Evolutionary conservation across 2,888 invertebrate species (phyloP), one percentile per base, ranked within the genome.

Genomic region (Xanthorhoe spadicearia): DNA sequence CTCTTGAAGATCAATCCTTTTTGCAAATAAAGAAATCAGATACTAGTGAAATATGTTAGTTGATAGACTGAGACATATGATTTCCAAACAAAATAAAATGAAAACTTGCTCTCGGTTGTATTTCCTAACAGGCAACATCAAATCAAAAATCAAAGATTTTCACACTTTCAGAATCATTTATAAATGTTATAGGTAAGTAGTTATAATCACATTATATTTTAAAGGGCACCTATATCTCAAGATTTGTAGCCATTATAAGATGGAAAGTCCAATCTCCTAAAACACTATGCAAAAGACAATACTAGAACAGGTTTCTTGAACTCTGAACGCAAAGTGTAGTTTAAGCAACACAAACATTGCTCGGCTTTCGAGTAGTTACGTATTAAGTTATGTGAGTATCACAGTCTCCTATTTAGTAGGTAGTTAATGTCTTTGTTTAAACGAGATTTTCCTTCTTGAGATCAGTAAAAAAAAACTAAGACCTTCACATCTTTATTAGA

Each of bases 241-340:
- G 48, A 48, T 48, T 48, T 48, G 17, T 15, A 48, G 2, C 13
- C 51, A 50, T 50, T 19, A 51, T 6, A 15, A 55, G 17, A 56
- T 23, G 56, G 9, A 59, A 50, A 51, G n/a, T 50, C 15, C 50
- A 50, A 59, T 59, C 38, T 51, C 19, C 15, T 61, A 54, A 61
- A 60, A 54, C 35, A 49, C 48, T 10, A 48, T 6, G 32, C 32
- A 6, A 35, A 50, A 18, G 28, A 56, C 43, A 43, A 15, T 8
- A 52, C 17, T 38, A 38, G 17, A 52, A 46, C 19, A 17, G 52
- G 35, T 43, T 43, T 43, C 13, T 43, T 43, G 13, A 43, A 43
- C 38, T 43, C 13, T 13, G 13, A 10, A 43, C 51, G 56, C 52
- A 53, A 57, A 65, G 61, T 38, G 52, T 19, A 49, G 50, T 64